Percentiles rank a stretch among this genome's conserved stretches.
phyloP scores from a whole-genome alignment of 2,797 vertebrate species.

The Myotis myotis region DNA sequence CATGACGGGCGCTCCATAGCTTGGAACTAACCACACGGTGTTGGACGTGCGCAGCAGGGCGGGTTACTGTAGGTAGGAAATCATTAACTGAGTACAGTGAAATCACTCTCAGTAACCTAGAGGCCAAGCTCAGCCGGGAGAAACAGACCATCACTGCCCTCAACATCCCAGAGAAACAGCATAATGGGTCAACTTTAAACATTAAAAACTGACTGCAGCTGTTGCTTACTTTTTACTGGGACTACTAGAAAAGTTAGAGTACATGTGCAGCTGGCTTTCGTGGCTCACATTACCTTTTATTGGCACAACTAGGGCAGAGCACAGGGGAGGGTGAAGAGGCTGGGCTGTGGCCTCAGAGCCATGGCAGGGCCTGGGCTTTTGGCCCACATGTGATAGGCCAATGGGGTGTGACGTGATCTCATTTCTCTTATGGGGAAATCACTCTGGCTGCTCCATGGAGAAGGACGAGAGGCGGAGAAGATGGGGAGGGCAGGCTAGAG shows the following conservation, averaged over 20 bases:
- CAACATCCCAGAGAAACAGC: not conserved
- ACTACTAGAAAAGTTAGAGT: not conserved
- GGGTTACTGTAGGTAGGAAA: slow-evolving; percentile 57
- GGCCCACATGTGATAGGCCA: not conserved
- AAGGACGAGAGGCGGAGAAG: not conserved
- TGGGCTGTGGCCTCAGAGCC: not conserved
- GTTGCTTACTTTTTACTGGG: not conserved
- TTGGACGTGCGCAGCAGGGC: not conserved
- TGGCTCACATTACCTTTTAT: accelerated
- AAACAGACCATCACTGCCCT: slow-evolving; percentile 29
- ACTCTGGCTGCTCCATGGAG: not conserved
- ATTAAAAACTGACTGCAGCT: not conserved
- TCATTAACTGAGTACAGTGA: slow-evolving; percentile 68
- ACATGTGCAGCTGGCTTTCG: accelerated
- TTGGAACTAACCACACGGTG: slow-evolving; percentile 50
- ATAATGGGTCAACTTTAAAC: not conserved
- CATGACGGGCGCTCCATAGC: slow-evolving; percentile 55
- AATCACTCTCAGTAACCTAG: not conserved
- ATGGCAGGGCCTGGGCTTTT: not conserved
- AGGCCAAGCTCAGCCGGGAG: not conserved
- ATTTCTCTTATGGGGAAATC: not conserved
- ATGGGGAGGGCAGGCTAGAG: not conserved
- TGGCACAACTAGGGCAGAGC: not conserved
- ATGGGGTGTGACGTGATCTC: not conserved
- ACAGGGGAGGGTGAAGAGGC: not conserved